Percentiles rank a stretch among this genome's conserved stretches.
These are phyloP conservation scores for Rachycentron canadum DNA, from an alignment of 2,797 vertebrate genomes.

Conservation along the genomic window DNA sequence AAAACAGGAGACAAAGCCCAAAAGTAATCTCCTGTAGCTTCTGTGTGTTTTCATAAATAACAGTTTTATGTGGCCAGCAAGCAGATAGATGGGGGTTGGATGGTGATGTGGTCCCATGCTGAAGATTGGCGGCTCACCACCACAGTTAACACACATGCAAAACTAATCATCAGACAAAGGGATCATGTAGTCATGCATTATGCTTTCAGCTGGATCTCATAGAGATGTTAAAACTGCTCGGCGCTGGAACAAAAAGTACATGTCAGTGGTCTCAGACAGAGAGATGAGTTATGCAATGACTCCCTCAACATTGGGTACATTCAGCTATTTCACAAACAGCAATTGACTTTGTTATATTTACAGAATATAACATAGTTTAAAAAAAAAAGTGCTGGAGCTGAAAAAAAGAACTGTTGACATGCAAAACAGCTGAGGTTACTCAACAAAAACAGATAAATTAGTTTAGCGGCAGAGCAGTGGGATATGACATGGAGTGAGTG, in stretches of 20 bases:
- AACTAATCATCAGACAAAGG: slow-evolving; percentile 53
- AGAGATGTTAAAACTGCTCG: slow-evolving; percentile 40
- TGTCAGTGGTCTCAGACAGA: slow-evolving; percentile 39
- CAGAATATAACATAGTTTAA: slow-evolving; percentile 31
- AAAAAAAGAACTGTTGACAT: slow-evolving; percentile 8
- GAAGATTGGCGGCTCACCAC: slow-evolving; percentile 49
- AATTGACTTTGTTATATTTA: slow-evolving; percentile 51
- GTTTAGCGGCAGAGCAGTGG: slow-evolving; percentile 30
- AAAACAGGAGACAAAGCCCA: slow-evolving; percentile 79
- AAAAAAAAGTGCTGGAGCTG: slow-evolving; percentile 9
- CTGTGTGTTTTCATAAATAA: slow-evolving; percentile 66
- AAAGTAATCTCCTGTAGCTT: slow-evolving; percentile 89
- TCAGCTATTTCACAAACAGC: slow-evolving; percentile 24
- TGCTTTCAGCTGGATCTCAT: slow-evolving; percentile 40
- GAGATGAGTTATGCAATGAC: slow-evolving; percentile 49
- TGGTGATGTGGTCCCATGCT: slow-evolving; percentile 62
- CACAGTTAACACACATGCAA: slow-evolving; percentile 72
- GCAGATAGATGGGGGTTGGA: slow-evolving; percentile 54
- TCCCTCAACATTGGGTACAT: slow-evolving; percentile 4
- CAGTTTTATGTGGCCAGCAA: slow-evolving; percentile 49
- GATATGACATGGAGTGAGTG: slow-evolving; percentile 31
- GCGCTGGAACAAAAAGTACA: slow-evolving; percentile 36
- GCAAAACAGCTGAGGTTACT: slow-evolving; percentile 36
- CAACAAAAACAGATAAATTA: slow-evolving; percentile 26
- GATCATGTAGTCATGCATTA: slow-evolving; percentile 65